Evolutionary conservation across 2,113 vertebrate species (phyloP).

Genomic region (Bothrops jararaca): DNA sequence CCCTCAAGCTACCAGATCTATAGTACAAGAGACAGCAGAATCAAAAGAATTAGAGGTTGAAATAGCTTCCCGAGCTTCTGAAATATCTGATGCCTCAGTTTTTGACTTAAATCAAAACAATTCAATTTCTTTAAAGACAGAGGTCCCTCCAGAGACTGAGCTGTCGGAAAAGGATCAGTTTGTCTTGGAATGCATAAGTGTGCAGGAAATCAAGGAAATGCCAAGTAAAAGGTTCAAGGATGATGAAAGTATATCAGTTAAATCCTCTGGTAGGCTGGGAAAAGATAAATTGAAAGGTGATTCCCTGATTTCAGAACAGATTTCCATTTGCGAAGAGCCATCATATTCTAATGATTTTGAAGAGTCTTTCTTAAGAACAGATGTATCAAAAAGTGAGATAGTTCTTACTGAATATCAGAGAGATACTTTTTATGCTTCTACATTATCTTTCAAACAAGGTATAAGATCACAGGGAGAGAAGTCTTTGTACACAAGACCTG

Average conservation of each 20-base stretch:
- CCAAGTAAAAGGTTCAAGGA: slow-evolving; percentile 24
- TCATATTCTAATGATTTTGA: slow-evolving; percentile 69
- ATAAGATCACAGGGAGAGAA: slow-evolving; percentile 41
- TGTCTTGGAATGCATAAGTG: slow-evolving; percentile 34
- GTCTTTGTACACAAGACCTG: slow-evolving; percentile 53
- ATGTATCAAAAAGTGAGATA: slow-evolving; percentile 46
- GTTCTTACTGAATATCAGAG: slow-evolving; percentile 61
- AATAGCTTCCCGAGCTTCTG: slow-evolving; percentile 38
- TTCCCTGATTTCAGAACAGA: slow-evolving; percentile 47
- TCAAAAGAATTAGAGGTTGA: slow-evolving; percentile 59
- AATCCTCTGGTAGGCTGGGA: slow-evolving; percentile 32
- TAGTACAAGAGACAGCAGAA: slow-evolving; percentile 75
- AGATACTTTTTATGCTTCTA: slow-evolving; percentile 75
- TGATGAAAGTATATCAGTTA: slow-evolving; percentile 27
- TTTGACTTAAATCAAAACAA: slow-evolving; percentile 61
- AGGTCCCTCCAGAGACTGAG: slow-evolving; percentile 39
- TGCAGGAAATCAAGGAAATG: slow-evolving; percentile 45
- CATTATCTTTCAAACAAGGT: slow-evolving; percentile 59
- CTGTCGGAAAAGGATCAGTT: slow-evolving; percentile 44
- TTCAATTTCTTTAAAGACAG: slow-evolving; percentile 50
- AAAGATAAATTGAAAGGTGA: slow-evolving; percentile 52
- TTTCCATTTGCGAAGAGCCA: slow-evolving; percentile 50
- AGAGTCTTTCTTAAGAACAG: slow-evolving; percentile 63
- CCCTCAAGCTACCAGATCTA: slow-evolving; percentile 65
- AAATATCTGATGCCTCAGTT: slow-evolving; percentile 62